Base-by-base conservation (phyloP, 2,888 invertebrate species). In the Trichacis sp. region DNA sequence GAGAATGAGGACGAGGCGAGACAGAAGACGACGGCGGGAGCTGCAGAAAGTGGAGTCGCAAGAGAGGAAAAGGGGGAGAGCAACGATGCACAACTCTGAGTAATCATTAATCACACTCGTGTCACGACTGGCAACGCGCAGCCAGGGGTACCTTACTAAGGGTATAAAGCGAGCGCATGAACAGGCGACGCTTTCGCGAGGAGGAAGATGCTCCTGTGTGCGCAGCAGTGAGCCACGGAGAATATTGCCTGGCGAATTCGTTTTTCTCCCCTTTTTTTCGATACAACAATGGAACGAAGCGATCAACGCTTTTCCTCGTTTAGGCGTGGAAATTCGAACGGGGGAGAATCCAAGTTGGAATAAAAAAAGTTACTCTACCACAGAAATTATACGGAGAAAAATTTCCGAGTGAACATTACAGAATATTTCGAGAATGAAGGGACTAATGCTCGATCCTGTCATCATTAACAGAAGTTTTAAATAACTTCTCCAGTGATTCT, bases 101-200 rank as follows among this genome's bases (percentile, higher is more conserved):
- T 73, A 77, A 84, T 83, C 83, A 84, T 84, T 84, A 84, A 84
- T 84, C 83, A 84, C 77, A 74, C 77, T 77, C 78, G 78, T 79
- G 83, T 83, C 83, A 81, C 76, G 82, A 79, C 79, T 82, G 79
- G 82, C 78, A 81, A 77, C 76, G 78, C 77, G 77, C 81, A 76
- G 80, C 74, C 79, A 79, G 83, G 79, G 83, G 80, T 82, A 83
- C 82, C 82, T 81, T 75, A 67, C 63, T 63, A 76, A 79, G 81
- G 79, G 78, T 79, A 80, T 78, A 81, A 67, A 69, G 60, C 65
- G 57, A 56, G 60, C 40, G 24, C 9, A n/a, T 33, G n/a, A 60
- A 64, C 57, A 63, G 64, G 53, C 63, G 51, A 55, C 48, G 64
- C 64, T 67, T 70, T 64, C 64, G 64, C 68, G 57, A 67, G 60